Conservation (phyloP, 92 coral and sea anemone species). For the Umimayanthus kanabou region DNA sequence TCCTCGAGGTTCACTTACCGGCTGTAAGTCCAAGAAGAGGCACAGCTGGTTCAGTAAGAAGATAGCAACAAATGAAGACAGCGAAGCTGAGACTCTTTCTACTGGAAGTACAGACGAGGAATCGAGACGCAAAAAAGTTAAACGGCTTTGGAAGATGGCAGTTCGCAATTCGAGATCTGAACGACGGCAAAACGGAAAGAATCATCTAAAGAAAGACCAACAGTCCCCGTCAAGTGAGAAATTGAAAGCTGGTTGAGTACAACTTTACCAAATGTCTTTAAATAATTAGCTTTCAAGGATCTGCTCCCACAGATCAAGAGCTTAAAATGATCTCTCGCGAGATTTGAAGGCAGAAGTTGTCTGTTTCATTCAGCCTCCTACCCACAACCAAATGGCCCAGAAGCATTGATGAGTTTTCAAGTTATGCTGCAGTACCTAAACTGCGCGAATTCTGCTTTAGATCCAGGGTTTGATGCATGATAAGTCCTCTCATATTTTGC, state of each 20-base stretch:
- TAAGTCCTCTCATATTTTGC: neutral
- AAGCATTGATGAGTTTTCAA: neutral
- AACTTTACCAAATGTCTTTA: neutral
- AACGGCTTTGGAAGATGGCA: conserved; percentile 84
- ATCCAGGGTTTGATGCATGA: neutral
- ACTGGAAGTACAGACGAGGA: conserved; percentile 69
- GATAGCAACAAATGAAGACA: conserved; percentile 48
- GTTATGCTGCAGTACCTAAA: neutral
- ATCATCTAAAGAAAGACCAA: conserved; percentile 16
- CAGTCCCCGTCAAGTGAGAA: conserved; percentile 48
- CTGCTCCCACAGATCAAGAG: conserved; percentile 1
- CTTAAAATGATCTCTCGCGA: neutral
- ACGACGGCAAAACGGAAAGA: conserved; percentile 21
- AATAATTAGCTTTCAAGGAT: neutral
- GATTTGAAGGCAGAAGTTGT: neutral
- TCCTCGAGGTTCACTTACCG: conserved; percentile 47
- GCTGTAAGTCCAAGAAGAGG: conserved; percentile 63
- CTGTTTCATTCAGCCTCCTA: neutral
- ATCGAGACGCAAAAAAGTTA: conserved; percentile 60
- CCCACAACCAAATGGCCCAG: neutral
- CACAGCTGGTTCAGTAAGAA: conserved; percentile 75
- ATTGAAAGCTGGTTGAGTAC: conserved; percentile 54
- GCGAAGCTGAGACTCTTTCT: conserved; percentile 54
- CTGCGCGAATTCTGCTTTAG: neutral
- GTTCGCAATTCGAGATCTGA: conserved; percentile 57